phyloP scores from a whole-genome alignment of 2,113 vertebrate species.

The Rhynchomys soricoides region DNA sequence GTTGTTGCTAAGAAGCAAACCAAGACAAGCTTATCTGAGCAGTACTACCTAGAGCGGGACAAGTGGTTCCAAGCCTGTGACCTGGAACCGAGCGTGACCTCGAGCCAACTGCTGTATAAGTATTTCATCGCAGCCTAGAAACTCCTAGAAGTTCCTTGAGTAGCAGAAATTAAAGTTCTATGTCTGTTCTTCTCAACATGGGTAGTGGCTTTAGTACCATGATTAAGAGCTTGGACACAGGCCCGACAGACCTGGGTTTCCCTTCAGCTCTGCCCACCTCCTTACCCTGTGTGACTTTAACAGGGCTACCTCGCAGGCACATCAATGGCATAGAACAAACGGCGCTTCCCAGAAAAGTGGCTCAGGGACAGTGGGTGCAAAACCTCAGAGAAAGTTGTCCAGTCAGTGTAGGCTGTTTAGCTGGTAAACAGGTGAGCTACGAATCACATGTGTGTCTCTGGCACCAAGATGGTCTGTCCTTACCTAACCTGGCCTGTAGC shows the following conservation, averaged over 20 bases:
- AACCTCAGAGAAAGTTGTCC: background rate
- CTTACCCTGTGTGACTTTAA: background rate
- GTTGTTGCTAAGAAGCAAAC: constrained; percentile 42
- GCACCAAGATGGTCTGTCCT: background rate
- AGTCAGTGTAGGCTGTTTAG: background rate
- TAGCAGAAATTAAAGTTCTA: constrained; percentile 27
- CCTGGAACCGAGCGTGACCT: background rate
- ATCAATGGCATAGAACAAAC: background rate
- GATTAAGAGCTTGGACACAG: background rate
- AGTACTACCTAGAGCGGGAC: background rate
- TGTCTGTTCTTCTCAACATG: background rate
- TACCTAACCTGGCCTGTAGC: background rate
- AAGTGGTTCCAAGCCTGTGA: background rate
- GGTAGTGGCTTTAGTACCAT: background rate
- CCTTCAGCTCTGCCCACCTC: background rate
- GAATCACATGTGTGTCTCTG: background rate
- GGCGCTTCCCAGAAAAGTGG: background rate
- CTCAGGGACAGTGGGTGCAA: fast-evolving
- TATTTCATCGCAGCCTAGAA: background rate
- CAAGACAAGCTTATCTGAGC: background rate
- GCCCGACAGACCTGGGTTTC: background rate
- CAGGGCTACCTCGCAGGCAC: background rate
- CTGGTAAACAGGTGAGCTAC: background rate
- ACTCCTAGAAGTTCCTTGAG: background rate
- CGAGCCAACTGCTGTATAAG: background rate